A percentile compares a stretch with the other conserved stretches of the same genome.
These are phyloP conservation scores for Dipus sagitta DNA, from an alignment of 2,797 vertebrate species.

Conservation along the genomic window DNA sequence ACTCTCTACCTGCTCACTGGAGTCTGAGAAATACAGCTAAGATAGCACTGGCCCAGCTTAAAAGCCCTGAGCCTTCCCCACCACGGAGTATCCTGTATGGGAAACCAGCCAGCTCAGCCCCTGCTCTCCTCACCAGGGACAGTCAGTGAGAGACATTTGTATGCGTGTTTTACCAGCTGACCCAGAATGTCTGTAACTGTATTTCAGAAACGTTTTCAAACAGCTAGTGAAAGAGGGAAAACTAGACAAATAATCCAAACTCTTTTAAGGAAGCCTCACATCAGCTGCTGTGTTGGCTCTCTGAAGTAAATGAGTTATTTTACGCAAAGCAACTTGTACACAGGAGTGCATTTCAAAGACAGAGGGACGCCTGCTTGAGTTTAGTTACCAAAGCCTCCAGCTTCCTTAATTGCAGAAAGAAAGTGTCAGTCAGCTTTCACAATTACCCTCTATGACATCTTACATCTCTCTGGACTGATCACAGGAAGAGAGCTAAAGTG, in stretches of 20 bases:
- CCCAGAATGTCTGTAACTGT: neutral
- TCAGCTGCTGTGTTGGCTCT: neutral
- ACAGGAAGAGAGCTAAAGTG: slow-evolving; percentile 28
- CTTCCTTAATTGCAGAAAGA: slow-evolving; percentile 55
- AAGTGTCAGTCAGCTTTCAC: slow-evolving; percentile 31
- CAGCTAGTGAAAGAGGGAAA: neutral
- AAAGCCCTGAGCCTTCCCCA: neutral
- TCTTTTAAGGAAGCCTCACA: slow-evolving; percentile 18
- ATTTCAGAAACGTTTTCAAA: slow-evolving; percentile 41
- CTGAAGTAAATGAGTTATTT: neutral
- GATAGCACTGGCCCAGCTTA: neutral
- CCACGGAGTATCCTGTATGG: neutral
- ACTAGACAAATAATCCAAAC: neutral
- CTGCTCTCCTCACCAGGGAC: neutral
- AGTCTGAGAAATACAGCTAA: neutral
- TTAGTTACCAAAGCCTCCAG: slow-evolving; percentile 5
- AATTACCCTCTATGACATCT: slow-evolving; percentile 28
- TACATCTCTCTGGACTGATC: slow-evolving; percentile 46
- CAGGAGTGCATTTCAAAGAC: slow-evolving; percentile 19
- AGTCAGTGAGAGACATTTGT: neutral
- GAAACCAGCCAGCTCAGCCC: neutral
- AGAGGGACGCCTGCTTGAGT: neutral
- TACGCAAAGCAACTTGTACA: neutral
- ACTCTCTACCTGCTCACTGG: neutral
- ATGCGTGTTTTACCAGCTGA: neutral